Conservation (phyloP, 2,797 vertebrate genomes). For the Poliocrania exsul region DNA sequence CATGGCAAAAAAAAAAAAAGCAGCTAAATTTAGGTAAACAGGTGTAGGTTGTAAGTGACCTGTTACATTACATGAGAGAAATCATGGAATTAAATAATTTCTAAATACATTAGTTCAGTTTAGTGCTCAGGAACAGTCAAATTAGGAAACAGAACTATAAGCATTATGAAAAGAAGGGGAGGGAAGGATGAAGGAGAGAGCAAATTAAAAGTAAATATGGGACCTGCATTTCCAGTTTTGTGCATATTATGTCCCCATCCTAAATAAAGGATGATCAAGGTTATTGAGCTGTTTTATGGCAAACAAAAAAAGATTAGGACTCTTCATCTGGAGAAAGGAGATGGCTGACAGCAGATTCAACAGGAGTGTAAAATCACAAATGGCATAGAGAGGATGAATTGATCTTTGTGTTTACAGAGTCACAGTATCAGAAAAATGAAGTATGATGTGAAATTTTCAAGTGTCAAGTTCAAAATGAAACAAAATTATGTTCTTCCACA, state of each 20-base stretch:
- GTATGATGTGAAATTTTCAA: not conserved
- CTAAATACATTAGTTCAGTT: not conserved
- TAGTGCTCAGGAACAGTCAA: not conserved
- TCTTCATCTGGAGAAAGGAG: not conserved
- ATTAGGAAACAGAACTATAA: not conserved
- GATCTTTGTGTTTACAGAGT: not conserved
- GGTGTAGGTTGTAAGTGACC: not conserved
- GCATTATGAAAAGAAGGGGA: not conserved
- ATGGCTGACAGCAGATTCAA: not conserved
- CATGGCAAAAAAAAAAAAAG: not conserved
- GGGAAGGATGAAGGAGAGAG: accelerated
- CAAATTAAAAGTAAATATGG: not conserved
- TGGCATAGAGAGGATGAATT: not conserved
- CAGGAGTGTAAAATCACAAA: not conserved
- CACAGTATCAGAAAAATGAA: not conserved
- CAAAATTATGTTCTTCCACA: not conserved
- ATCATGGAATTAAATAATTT: not conserved
- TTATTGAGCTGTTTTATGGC: not conserved
- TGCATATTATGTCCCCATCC: not conserved
- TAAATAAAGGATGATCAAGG: not conserved
- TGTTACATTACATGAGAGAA: not conserved
- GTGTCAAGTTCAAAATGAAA: not conserved
- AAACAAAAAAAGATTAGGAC: not conserved
- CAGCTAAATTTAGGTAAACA: not conserved
- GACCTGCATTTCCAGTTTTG: not conserved